A percentile compares a stretch with the other conserved stretches of the same genome.
phyloP scores from a whole-genome alignment of 2,113 vertebrate genomes.

The Phycodurus eques region DNA sequence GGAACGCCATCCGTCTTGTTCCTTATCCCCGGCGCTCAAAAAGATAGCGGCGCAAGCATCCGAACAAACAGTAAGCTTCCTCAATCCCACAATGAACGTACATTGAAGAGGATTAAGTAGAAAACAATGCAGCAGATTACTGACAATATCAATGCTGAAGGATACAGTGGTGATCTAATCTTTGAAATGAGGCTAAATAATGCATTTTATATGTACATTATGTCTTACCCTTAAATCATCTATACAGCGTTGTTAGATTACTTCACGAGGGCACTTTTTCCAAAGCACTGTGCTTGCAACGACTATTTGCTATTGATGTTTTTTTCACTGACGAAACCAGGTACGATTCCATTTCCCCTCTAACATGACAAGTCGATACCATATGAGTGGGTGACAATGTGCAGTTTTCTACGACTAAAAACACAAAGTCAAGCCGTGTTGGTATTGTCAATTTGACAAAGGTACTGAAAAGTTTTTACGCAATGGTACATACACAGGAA shows the following conservation, averaged over 20 bases:
- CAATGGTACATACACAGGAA: too few species aligned
- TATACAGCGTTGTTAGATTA: background rate
- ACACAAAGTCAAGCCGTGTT: too few species aligned
- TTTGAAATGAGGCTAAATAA: slow-evolving; percentile 32
- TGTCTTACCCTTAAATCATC: slow-evolving; percentile 5
- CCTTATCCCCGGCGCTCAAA: slow-evolving; percentile 15
- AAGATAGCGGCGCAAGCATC: slow-evolving; percentile 21
- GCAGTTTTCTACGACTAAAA: too few species aligned
- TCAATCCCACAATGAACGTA: slow-evolving; percentile 36
- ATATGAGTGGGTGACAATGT: too few species aligned
- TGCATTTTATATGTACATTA: slow-evolving; percentile 20
- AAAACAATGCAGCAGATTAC: slow-evolving; percentile 35
- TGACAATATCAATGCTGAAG: slow-evolving; percentile 17
- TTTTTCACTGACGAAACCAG: background rate
- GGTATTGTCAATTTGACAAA: too few species aligned
- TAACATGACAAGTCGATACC: background rate
- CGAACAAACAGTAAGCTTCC: slow-evolving; percentile 21
- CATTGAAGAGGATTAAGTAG: slow-evolving; percentile 40
- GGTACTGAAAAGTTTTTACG: too few species aligned
- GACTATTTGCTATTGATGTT: background rate
- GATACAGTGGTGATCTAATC: slow-evolving; percentile 17
- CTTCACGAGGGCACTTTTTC: background rate
- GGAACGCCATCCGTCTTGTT: slow-evolving; percentile 12
- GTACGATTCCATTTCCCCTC: background rate
- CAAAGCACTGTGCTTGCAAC: background rate